A percentile compares a stretch with the other conserved stretches of the same genome.
Conservation (phyloP, 2,888 invertebrate species). For the Pammene fasciana region DNA sequence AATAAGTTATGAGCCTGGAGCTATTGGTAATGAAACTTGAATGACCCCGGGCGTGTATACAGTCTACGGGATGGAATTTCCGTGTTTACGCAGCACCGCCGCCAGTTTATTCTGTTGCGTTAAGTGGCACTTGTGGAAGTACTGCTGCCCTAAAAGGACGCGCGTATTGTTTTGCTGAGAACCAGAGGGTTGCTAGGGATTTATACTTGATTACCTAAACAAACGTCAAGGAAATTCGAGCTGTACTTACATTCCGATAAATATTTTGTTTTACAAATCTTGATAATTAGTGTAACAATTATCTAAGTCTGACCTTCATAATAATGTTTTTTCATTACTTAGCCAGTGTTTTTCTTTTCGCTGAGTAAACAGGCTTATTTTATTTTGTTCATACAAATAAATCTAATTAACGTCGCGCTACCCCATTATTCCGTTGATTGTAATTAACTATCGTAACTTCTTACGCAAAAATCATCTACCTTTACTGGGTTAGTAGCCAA, state of each 20-base stretch:
- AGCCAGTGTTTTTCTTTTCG: background rate
- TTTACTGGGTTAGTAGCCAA: too few relatives aligned
- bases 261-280: conserved; percentile 6
- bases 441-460: too few relatives aligned
- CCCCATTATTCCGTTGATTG: too few relatives aligned
- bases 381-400: too few relatives aligned
- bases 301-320: background rate
- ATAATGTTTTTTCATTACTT: background rate
- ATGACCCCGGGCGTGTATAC: conserved; percentile 72
- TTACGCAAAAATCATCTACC: too few relatives aligned
- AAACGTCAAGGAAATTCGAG: conserved; percentile 30
- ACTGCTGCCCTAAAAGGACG: conserved; percentile 49
- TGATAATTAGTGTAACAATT: conserved; percentile 7
- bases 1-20: conserved; percentile 78
- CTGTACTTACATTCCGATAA: background rate
- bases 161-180: conserved; percentile 50
- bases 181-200: conserved; percentile 42
- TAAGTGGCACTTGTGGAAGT: conserved; percentile 60
- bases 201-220: conserved; percentile 40
- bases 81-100: conserved; percentile 64
- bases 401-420: too few relatives aligned
- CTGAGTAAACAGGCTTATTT: too few relatives aligned
- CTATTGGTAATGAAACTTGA: conserved; percentile 81
- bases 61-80: conserved; percentile 67
- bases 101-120: conserved; percentile 60